Evolutionary conservation across 35 echinoderm and acorn worm genomes (phyloP).

Genomic region (Apostichopus parvimensis): DNA sequence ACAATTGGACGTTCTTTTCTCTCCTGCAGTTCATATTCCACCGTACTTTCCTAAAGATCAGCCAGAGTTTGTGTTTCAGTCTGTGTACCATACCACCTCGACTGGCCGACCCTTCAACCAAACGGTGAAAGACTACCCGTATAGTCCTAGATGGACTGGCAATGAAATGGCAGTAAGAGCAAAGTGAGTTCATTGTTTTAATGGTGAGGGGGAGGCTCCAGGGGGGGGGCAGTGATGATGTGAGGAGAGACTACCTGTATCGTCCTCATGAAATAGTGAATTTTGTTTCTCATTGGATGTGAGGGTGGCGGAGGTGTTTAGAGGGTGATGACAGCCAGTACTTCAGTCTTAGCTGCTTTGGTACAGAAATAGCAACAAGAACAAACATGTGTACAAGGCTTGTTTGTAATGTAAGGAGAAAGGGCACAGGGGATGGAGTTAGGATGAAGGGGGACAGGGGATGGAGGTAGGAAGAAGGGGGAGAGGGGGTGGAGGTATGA

Average conservation of each 20-base stretch:
- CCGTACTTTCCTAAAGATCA: constrained; percentile 85
- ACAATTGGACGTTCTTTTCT: background rate
- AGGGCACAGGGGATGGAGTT: no score
- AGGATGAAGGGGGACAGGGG: no score
- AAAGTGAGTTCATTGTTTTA: constrained; percentile 63
- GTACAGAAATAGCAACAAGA: no score
- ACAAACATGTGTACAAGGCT: no score
- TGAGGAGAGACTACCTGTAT: constrained; percentile 61
- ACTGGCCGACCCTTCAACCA: constrained; percentile 65
- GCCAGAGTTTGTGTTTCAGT: constrained; percentile 90
- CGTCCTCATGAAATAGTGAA: no score
- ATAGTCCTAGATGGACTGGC: constrained; percentile 96
- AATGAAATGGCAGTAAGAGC: constrained; percentile 98
- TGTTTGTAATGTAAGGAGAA: no score
- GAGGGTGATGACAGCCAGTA: no score
- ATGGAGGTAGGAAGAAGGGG: no score
- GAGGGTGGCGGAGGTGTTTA: no score
- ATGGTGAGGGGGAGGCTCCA: background rate
- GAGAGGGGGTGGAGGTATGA: no score
- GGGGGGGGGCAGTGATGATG: background rate
- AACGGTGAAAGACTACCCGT: constrained; percentile 73
- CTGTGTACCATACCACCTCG: constrained; percentile 80
- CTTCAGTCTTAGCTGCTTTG: no score
- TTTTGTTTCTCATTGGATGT: no score
- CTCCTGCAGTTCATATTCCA: constrained; percentile 72